These are phyloP conservation scores for Nycticorax nycticorax DNA, from an alignment of 2,113 vertebrate genomes.

Conservation along the genomic window DNA sequence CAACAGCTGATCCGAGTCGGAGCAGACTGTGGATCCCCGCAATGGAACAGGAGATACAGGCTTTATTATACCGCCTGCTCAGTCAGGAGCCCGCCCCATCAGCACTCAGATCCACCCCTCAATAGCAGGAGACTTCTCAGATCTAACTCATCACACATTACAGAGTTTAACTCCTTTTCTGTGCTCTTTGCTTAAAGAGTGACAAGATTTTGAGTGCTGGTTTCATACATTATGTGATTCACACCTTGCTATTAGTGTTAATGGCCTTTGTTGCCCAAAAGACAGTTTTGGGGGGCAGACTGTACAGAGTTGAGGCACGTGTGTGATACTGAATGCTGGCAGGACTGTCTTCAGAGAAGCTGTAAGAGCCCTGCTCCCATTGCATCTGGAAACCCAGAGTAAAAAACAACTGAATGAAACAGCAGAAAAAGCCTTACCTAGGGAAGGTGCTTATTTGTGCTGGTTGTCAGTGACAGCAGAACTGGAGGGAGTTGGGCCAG, in stretches of 20 bases:
- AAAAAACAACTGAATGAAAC: not conserved
- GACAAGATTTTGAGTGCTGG: not conserved
- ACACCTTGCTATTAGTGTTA: not conserved
- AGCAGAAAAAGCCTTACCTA: not conserved
- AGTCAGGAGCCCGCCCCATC: not conserved
- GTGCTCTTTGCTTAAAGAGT: not conserved
- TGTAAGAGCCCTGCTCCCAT: not conserved
- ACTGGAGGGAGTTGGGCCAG: not conserved
- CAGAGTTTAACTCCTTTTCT: not conserved
- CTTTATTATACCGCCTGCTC: not conserved
- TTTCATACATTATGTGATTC: not conserved
- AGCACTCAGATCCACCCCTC: not conserved
- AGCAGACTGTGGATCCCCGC: slow-evolving; percentile 49
- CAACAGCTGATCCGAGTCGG: slow-evolving; percentile 64
- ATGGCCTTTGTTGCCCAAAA: not conserved
- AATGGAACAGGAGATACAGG: slow-evolving; percentile 31
- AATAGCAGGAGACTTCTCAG: not conserved
- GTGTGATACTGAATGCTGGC: not conserved
- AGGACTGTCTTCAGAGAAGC: not conserved
- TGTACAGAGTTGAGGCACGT: fast-evolving
- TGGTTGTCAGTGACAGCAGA: not conserved
- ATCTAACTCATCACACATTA: not conserved
- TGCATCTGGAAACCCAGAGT: not conserved
- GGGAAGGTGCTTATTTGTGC: not conserved
- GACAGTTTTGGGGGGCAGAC: not conserved